These are phyloP conservation scores for Oncorhynchus masou DNA, from an alignment of 2,113 vertebrate genomes.

Conservation along the genomic window DNA sequence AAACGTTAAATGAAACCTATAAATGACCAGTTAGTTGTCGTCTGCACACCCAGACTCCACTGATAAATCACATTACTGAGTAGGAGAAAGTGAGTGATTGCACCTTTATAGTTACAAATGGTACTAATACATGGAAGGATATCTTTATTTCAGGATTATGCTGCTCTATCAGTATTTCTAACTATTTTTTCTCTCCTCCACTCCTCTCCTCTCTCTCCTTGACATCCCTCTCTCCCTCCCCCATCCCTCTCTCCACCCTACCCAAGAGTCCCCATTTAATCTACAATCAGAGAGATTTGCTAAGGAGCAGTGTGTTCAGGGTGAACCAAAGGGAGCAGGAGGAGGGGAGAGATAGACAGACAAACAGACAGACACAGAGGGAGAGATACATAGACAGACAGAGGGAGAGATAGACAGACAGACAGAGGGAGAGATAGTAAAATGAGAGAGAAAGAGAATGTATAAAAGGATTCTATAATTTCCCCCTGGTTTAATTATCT, in stretches of 20 bases:
- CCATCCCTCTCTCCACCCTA: slow-evolving; percentile 8
- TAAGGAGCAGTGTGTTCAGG: slow-evolving; percentile 23
- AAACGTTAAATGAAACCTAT: slow-evolving; percentile 46
- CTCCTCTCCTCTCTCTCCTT: slow-evolving; percentile 14
- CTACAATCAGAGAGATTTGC: slow-evolving; percentile 43
- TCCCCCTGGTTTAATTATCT: slow-evolving; percentile 73
- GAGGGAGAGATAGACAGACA: neutral
- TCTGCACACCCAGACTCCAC: slow-evolving; percentile 1
- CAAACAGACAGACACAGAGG: neutral
- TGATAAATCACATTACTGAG: slow-evolving; percentile 9
- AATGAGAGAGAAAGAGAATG: slow-evolving; percentile 11
- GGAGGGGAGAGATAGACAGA: neutral
- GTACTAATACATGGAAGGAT: slow-evolving; percentile 36
- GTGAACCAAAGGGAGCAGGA: neutral
- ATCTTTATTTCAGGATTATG: slow-evolving; percentile 23
- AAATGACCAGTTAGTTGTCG: slow-evolving; percentile 37
- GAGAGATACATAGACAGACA: neutral
- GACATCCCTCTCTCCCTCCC: slow-evolving; percentile 5
- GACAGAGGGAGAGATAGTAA: neutral
- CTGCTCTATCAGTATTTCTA: neutral
- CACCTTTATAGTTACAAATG: slow-evolving; percentile 12
- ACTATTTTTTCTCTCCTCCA: neutral
- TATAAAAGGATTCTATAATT: slow-evolving; percentile 41
- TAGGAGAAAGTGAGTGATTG: slow-evolving; percentile 15
- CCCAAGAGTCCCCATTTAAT: slow-evolving; percentile 42